Percentiles rank a stretch among this genome's conserved stretches.
Conservation (phyloP, 2,888 invertebrate genomes). For the Herminia tarsipennalis region DNA sequence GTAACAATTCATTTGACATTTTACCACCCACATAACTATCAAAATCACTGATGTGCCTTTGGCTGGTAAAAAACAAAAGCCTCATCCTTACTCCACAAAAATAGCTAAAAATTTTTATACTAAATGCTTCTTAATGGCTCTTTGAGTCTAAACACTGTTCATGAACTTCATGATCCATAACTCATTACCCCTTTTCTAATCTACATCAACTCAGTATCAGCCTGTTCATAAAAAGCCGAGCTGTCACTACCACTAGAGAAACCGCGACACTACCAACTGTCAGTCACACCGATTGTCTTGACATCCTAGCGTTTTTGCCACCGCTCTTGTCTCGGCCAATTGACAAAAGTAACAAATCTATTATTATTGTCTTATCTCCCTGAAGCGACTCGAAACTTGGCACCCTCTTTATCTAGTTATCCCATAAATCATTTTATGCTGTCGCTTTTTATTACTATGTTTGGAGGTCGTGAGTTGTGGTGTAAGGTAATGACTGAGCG, state of each 20-base stretch:
- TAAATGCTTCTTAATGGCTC: too few relatives aligned
- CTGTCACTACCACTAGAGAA: neutral
- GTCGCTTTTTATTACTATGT: conserved; percentile 76
- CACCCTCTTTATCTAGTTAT: conserved; percentile 73
- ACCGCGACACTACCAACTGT: conserved; percentile 11
- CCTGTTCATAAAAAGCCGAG: too few relatives aligned
- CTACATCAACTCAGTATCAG: too few relatives aligned
- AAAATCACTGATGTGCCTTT: too few relatives aligned
- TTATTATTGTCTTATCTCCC: conserved; percentile 69
- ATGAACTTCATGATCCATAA: too few relatives aligned
- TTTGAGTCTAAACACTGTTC: too few relatives aligned
- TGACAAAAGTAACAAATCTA: conserved; percentile 72
- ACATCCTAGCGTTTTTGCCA: conserved; percentile 33
- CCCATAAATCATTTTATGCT: conserved; percentile 79
- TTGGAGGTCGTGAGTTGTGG: conserved; percentile 53
- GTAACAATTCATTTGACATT: too few relatives aligned
- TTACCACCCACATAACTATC: too few relatives aligned
- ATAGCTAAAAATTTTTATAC: too few relatives aligned
- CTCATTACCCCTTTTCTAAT: too few relatives aligned
- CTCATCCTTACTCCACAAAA: too few relatives aligned
- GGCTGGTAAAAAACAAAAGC: too few relatives aligned
- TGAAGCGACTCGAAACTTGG: conserved; percentile 62
- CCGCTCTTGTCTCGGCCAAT: conserved; percentile 31
- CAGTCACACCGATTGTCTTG: conserved; percentile 16
- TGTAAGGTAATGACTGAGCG: conserved; percentile 23